Evolutionary conservation across 2,113 vertebrate genomes (phyloP).

Genomic region (Lophochroa leadbeateri): DNA sequence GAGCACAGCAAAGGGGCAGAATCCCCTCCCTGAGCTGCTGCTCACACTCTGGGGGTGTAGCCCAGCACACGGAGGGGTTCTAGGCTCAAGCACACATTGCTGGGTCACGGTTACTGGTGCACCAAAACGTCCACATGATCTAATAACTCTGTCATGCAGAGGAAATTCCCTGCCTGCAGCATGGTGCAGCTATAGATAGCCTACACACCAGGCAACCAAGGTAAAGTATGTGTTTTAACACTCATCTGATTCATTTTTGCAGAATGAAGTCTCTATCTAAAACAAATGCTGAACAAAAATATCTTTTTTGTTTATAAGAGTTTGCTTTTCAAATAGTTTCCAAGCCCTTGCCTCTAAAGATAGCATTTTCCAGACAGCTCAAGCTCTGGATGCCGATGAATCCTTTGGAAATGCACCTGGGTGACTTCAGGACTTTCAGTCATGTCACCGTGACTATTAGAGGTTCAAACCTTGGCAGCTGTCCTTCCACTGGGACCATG

Average conservation of each 20-base stretch:
- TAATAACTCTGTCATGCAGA: background rate
- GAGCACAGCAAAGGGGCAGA: background rate
- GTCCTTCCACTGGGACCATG: fast-evolving
- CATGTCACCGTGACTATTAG: fast-evolving
- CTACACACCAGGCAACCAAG: background rate
- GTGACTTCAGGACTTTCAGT: background rate
- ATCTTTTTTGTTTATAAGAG: background rate
- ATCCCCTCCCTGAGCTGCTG: background rate
- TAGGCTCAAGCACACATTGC: background rate
- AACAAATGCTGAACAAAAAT: background rate
- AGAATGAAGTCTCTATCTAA: background rate
- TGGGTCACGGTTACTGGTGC: background rate
- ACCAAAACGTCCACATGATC: background rate
- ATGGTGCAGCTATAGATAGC: background rate
- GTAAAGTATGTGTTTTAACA: background rate
- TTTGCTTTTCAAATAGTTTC: background rate
- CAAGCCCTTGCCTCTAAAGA: background rate
- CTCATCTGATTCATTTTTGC: background rate
- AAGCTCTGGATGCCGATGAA: background rate
- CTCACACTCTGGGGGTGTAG: background rate
- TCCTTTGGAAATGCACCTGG: background rate
- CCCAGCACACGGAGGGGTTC: background rate
- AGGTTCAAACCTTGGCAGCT: background rate
- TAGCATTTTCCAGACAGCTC: background rate
- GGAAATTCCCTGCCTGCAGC: background rate